Percentiles rank a stretch among this genome's conserved stretches.
Conservation (phyloP, 2,888 invertebrate genomes). For the Tineola bisselliella region DNA sequence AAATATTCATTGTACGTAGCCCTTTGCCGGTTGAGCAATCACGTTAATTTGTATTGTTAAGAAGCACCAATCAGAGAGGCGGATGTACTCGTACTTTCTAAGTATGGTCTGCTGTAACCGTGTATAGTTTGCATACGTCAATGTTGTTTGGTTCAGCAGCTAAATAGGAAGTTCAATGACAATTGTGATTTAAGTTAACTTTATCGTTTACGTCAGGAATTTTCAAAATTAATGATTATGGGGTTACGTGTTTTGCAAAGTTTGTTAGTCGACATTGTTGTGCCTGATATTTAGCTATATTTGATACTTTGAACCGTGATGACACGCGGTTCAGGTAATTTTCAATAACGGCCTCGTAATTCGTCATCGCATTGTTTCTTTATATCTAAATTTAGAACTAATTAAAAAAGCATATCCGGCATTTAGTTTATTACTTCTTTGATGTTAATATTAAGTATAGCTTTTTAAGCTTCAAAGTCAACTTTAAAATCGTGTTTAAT, state of each 20-base stretch:
- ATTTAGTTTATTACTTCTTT: background rate
- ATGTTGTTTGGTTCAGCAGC: background rate
- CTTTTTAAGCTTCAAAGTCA: background rate
- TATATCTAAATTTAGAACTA: background rate
- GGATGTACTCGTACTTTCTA: constrained; percentile 44
- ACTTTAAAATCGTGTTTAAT: background rate
- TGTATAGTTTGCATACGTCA: background rate
- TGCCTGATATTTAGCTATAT: too few species aligned
- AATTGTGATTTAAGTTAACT: background rate
- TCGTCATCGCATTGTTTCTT: too few species aligned
- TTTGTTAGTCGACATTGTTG: too few species aligned
- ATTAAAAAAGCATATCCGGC: background rate
- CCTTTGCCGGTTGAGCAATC: constrained; percentile 41
- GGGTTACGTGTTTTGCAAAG: too few species aligned
- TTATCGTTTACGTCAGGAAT: too few species aligned
- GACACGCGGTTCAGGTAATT: too few species aligned
- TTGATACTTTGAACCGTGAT: too few species aligned
- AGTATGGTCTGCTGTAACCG: background rate
- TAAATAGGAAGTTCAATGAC: background rate
- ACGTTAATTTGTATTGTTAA: constrained; percentile 32
- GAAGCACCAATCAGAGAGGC: constrained; percentile 35
- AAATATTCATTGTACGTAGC: constrained; percentile 19
- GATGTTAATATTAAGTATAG: background rate
- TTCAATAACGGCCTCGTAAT: too few species aligned
- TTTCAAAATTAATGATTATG: too few species aligned